Conservation (phyloP, 2,113 vertebrate species). For the Neolamprologus variostigma region DNA sequence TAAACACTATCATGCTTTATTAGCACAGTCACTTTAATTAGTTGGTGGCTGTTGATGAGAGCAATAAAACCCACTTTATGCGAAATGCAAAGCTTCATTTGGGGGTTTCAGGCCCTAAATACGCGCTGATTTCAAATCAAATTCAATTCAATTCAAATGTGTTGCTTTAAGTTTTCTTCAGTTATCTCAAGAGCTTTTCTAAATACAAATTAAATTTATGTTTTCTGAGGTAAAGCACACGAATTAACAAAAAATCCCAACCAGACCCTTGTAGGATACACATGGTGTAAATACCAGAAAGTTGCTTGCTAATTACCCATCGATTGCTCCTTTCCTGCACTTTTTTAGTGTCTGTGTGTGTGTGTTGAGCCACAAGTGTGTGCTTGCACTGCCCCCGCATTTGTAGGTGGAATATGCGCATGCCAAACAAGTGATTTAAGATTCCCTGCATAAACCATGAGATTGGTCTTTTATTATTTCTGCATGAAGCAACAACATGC, state of each 20-base stretch:
- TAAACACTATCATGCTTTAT: constrained; percentile 51
- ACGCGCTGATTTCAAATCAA: background rate
- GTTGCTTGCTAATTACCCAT: background rate
- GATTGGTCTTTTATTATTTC: background rate
- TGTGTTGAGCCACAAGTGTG: background rate
- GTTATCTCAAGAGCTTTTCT: background rate
- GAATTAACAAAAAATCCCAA: background rate
- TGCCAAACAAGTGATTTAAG: background rate
- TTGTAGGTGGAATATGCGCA: background rate
- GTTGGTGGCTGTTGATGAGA: background rate
- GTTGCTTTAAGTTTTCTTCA: background rate
- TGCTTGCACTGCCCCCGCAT: background rate
- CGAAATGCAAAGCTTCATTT: background rate
- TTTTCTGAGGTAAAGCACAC: background rate
- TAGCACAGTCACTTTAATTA: background rate
- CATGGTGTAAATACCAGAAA: no score
- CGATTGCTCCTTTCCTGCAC: background rate
- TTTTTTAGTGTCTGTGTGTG: background rate
- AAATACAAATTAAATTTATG: background rate
- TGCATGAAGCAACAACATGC: background rate
- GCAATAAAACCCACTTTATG: background rate
- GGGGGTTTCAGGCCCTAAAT: background rate
- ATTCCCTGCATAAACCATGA: background rate
- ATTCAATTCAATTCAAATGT: background rate
- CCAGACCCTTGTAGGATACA: background rate